A percentile compares a stretch with the other conserved stretches of the same genome.
phyloP scores from a whole-genome alignment of 2,888 invertebrate genomes.

The Cerastis leucographa region DNA sequence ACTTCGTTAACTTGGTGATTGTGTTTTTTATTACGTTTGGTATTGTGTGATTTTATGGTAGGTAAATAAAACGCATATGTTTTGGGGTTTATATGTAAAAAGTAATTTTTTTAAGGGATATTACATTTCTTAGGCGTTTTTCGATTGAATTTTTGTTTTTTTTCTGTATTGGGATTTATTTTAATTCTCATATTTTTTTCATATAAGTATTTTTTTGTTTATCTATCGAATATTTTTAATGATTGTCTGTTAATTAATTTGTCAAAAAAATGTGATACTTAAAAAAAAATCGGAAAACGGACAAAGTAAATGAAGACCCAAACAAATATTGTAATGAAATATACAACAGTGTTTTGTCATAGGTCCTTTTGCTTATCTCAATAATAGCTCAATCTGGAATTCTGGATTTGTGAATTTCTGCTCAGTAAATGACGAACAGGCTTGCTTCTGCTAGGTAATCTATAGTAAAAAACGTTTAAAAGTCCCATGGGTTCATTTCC shows the following conservation, averaged over 20 bases:
- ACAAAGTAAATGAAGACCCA: too few species aligned
- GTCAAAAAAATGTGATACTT: neutral
- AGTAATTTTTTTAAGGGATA: too few species aligned
- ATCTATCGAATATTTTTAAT: too few species aligned
- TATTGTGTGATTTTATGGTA: constrained; percentile 1
- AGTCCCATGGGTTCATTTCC: too few species aligned
- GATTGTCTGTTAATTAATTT: neutral
- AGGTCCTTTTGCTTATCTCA: neutral
- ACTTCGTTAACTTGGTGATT: constrained; percentile 19
- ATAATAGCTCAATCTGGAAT: neutral
- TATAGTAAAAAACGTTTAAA: too few species aligned
- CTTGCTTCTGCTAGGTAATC: neutral
- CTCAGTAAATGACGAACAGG: neutral
- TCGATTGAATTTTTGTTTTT: neutral
- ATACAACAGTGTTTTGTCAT: neutral
- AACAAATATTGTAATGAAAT: neutral
- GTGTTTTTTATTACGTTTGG: constrained; percentile 14
- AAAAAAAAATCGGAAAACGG: neutral
- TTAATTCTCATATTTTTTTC: too few species aligned
- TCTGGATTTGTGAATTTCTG: neutral
- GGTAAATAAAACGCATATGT: neutral
- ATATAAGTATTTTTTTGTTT: too few species aligned
- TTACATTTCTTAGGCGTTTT: too few species aligned
- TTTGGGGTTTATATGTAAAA: too few species aligned
- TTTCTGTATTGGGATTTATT: neutral